phyloP scores from a whole-genome alignment of 2,888 invertebrate genomes.

The Pilophorus perplexus region DNA sequence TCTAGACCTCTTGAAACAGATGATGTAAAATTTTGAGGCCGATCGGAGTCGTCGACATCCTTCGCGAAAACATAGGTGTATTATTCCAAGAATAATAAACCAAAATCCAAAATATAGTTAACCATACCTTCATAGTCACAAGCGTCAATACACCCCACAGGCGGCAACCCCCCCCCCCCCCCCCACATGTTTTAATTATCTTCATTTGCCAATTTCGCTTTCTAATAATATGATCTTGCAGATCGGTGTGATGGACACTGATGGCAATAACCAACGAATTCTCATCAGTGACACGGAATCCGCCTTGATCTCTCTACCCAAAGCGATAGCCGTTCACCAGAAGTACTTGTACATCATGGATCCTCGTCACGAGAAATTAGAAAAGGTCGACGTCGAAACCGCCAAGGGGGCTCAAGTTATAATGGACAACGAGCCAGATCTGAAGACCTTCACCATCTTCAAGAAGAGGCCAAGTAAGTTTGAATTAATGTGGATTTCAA shows the following conservation, averaged over 20 bases:
- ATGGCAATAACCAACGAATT: conserved; percentile 67
- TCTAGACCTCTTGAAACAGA: no score
- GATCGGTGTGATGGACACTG: conserved; percentile 63
- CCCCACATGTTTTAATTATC: no score
- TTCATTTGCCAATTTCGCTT: neutral
- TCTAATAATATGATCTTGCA: conserved; percentile 39
- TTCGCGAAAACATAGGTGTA: no score
- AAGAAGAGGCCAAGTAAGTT: conserved; percentile 68
- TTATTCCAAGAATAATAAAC: no score
- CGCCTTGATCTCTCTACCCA: conserved; percentile 73
- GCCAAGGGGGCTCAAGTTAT: conserved; percentile 74
- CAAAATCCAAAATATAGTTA: no score
- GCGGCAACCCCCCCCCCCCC: no score
- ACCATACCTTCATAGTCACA: no score
- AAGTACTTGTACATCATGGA: conserved; percentile 83
- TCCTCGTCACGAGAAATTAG: conserved; percentile 83
- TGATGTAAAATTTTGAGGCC: no score
- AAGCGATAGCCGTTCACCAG: conserved; percentile 77
- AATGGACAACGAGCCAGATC: conserved; percentile 80
- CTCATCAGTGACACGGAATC: conserved; percentile 62
- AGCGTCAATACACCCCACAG: no score
- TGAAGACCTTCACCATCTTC: conserved; percentile 83
- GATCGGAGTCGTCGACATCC: no score
- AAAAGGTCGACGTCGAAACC: conserved; percentile 75
- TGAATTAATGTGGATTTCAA: neutral